phyloP scores from a whole-genome alignment of 35 echinoderm and acorn worm species.

The Ophioderma brevispina region DNA sequence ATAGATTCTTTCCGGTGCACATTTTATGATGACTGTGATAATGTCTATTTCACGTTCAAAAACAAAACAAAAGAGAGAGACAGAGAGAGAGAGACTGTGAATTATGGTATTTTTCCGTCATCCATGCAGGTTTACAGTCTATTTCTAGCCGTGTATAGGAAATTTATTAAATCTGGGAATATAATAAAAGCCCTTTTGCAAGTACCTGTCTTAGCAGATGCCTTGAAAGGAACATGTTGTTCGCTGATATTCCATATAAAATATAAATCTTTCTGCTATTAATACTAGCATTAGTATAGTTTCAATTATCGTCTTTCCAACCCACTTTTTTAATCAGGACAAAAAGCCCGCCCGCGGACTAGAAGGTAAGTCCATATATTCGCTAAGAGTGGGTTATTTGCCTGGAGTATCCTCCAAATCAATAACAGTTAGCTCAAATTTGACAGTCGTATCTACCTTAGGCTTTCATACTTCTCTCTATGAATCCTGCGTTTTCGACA shows the following conservation, averaged over 20 bases:
- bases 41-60: too few species aligned
- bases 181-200: neutral
- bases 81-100: too few species aligned
- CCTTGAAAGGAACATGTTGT: neutral
- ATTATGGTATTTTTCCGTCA: too few species aligned
- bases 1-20: too few species aligned
- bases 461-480: neutral
- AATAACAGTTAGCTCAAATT: constrained; percentile 58
- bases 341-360: constrained; percentile 40
- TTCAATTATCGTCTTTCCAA: neutral
- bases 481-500: constrained; percentile 13
- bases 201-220: neutral
- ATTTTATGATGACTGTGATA: too few species aligned
- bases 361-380: constrained; percentile 32
- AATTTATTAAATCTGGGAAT: too few species aligned
- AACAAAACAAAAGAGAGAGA: too few species aligned
- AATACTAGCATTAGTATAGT: constrained; percentile 7
- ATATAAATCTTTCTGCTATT: neutral
- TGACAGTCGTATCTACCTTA: constrained; percentile 12
- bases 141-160: too few species aligned
- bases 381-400: constrained; percentile 29
- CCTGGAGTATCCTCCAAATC: constrained; percentile 29
- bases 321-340: constrained; percentile 40
- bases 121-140: too few species aligned
- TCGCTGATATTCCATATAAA: neutral